Evolutionary conservation across 35 echinoderm and acorn worm genomes (phyloP), one percentile per base, ranked within the genome.

Genomic region (Patiria miniata): DNA sequence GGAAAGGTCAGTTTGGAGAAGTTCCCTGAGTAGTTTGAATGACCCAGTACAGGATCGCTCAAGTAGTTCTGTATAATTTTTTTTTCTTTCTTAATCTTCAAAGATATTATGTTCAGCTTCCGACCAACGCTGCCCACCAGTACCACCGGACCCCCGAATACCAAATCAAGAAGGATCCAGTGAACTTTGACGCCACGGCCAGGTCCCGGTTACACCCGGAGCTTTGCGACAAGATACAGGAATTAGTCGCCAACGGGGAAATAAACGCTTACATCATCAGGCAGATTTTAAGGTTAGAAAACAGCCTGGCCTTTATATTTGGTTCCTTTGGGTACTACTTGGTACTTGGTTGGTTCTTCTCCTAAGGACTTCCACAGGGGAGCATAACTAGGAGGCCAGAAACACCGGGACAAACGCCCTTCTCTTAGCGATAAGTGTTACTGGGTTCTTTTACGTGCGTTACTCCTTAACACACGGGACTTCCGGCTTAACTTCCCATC

Each of bases 91-190:
- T 28, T 58, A 54, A 5, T 21, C 16, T 52, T 77, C 37, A 40
- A 68, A 90, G 88, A 81, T 90, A 51, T 37, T 90, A 90, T 39
- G 88, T 90, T 22, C 88, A 90, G 52, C 80, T 90, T 21, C 88
- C 80, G 15, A 90, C 88, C 17, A 83, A 50, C 30, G 51, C 83
- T 34, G 88, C 88, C 17, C 88, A 90, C 68, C 59, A 90, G 30
- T 90, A 90, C 39, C 88, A 90, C 54, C 21, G 26, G 26, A 73
- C 65, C 0, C 65, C 65, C 2, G 65, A 73, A 26, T 73, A 73
- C 65, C 65, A 26, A 73, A 73, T 73, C 19, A 73, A 23, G 26
- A 39, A 53, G 30, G 39, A 52, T 44, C 80, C 78, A 19, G 37
- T 42, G 78, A 23, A 16, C 37, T 37, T 22, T 10, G 78, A 39